Evolutionary conservation across 2,113 vertebrate species (phyloP).

Genomic region (Leucosticte australis): DNA sequence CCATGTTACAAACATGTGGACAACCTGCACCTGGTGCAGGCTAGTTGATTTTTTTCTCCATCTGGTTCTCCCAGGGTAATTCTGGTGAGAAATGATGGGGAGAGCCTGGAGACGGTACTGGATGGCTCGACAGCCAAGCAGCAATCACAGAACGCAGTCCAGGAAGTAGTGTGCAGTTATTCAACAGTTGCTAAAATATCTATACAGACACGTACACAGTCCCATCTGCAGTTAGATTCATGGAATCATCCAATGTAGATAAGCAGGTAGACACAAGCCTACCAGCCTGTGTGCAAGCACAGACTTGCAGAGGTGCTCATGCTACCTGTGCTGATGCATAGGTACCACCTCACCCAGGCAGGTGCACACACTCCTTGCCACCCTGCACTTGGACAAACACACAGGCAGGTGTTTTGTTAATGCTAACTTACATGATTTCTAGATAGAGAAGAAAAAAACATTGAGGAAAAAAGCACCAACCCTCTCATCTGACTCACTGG

Average conservation of each 20-base stretch:
- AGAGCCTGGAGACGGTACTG: neutral
- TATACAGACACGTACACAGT: neutral
- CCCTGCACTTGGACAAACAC: neutral
- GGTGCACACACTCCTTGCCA: neutral
- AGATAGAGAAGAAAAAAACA: neutral
- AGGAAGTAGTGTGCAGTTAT: slow-evolving; percentile 59
- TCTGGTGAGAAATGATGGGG: neutral
- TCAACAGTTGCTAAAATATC: neutral
- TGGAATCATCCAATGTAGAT: neutral
- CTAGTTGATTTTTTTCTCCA: neutral
- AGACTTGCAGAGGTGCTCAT: neutral
- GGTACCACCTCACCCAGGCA: neutral
- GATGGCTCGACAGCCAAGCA: neutral
- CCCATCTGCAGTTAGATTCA: neutral
- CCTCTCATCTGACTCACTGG: neutral
- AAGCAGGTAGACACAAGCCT: neutral
- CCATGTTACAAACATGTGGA: neutral
- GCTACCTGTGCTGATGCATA: neutral
- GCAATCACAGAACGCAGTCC: neutral
- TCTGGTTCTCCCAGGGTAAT: neutral
- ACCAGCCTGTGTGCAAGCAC: neutral
- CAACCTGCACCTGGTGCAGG: neutral
- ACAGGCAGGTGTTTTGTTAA: slow-evolving; percentile 18
- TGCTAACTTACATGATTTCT: neutral
- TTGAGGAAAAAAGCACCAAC: neutral